Percentiles rank a stretch among this genome's conserved stretches.
phyloP scores from a whole-genome alignment of 1,140 invertebrate species.

The Bombus confusus region DNA sequence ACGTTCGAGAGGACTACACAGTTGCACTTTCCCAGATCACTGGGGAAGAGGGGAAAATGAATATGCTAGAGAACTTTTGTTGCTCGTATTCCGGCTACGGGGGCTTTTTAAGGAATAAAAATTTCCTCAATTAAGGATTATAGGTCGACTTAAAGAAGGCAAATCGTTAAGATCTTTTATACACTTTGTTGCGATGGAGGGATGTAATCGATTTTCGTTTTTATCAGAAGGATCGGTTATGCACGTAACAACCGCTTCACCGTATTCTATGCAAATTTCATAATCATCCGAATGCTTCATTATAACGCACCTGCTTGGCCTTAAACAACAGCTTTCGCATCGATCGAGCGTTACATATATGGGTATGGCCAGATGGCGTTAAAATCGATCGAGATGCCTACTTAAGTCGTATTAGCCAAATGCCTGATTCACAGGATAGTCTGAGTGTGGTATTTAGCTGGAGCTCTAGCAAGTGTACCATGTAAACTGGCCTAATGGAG shows the following conservation, averaged over 20 bases:
- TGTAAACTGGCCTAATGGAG: conserved; percentile 58
- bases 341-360: not conserved
- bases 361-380: not conserved
- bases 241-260: not conserved
- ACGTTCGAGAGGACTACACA: conserved; percentile 20
- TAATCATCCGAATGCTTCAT: not conserved
- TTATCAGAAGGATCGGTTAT: not conserved
- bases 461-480: conserved; percentile 21
- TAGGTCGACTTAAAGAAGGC: conserved; percentile 5
- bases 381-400: conserved; percentile 43
- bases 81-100: conserved; percentile 2
- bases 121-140: conserved; percentile 38
- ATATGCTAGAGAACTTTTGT: conserved; percentile 53
- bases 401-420: conserved; percentile 48
- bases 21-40: conserved; percentile 63
- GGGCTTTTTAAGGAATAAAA: conserved; percentile 41
- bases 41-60: conserved; percentile 25
- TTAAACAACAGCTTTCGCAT: not conserved
- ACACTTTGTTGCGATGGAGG: not conserved
- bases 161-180: conserved; percentile 14
- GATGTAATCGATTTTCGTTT: conserved; percentile 9
- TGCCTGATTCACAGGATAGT: conserved; percentile 52
- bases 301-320: not conserved
- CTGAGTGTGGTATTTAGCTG: conserved; percentile 52
- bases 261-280: not conserved